Evolutionary conservation across 2,797 vertebrate species (phyloP).

Genomic region (Todus mexicanus): DNA sequence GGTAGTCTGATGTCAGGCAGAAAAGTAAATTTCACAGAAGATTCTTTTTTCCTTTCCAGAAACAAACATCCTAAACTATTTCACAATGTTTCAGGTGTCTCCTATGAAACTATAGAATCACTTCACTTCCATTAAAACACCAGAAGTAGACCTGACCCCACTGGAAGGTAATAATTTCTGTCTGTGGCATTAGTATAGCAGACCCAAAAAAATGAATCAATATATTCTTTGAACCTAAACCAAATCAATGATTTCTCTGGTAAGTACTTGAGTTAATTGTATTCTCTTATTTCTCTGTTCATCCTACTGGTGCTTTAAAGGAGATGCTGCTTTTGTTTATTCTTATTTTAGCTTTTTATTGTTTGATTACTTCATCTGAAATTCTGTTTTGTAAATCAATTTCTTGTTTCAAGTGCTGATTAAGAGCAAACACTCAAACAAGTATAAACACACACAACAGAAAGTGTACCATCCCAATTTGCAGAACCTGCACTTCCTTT

Average conservation of each 20-base stretch:
- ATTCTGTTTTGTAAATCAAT: not conserved
- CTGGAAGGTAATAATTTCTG: not conserved
- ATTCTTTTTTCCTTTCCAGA: not conserved
- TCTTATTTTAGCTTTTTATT: not conserved
- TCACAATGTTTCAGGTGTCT: not conserved
- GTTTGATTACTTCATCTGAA: conserved; percentile 3
- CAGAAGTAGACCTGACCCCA: not conserved
- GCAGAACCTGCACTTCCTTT: not conserved
- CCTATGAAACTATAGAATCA: not conserved
- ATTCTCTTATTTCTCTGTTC: not conserved
- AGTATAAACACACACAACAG: not conserved
- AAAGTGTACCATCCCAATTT: not conserved
- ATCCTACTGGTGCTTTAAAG: not conserved
- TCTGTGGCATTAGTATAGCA: not conserved
- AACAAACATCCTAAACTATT: not conserved
- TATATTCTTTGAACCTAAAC: not conserved
- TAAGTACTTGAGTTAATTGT: not conserved
- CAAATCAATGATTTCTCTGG: not conserved
- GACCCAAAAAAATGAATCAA: not conserved
- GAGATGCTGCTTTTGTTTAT: not conserved
- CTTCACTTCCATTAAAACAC: not conserved
- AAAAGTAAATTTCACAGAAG: not conserved
- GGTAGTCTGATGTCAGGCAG: not conserved
- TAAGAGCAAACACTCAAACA: not conserved
- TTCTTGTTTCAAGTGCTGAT: not conserved